Percentiles rank a stretch among this genome's conserved stretches.
These are phyloP conservation scores for Uropetala carovei DNA, from an alignment of 2,888 invertebrate genomes.

Conservation along the genomic window DNA sequence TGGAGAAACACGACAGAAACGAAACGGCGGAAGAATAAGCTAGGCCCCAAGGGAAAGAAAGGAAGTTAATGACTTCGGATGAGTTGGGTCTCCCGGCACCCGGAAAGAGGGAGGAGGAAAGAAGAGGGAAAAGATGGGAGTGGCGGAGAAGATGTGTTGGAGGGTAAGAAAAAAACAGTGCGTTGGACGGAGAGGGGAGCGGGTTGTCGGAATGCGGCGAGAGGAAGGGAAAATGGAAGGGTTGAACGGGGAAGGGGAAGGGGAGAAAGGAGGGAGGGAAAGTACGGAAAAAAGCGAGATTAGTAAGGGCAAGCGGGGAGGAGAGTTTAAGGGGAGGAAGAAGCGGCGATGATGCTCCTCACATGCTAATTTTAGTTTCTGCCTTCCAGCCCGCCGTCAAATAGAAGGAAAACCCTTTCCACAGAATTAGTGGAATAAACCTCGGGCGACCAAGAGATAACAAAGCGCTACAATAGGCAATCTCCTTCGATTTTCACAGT, in stretches of 20 bases:
- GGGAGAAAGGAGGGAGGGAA: slow-evolving; percentile 10
- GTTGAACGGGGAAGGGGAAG: background rate
- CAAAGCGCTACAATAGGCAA: background rate
- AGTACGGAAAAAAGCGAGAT: slow-evolving; percentile 1
- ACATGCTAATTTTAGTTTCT: slow-evolving; percentile 64
- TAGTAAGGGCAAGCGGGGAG: slow-evolving; percentile 20
- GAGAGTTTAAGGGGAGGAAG: background rate
- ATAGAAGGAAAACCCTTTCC: slow-evolving; percentile 61
- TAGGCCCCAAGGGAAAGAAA: slow-evolving; percentile 33
- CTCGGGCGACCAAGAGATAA: background rate
- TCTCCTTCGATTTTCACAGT: background rate
- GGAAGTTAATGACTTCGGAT: slow-evolving; percentile 57
- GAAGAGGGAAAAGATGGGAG: slow-evolving; percentile 46
- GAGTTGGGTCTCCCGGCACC: slow-evolving; percentile 26
- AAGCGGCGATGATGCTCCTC: slow-evolving; percentile 58
- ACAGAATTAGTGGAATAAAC: slow-evolving; percentile 37
- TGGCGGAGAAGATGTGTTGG: slow-evolving; percentile 61
- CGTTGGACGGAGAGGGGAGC: slow-evolving; percentile 57
- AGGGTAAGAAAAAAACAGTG: slow-evolving; percentile 35
- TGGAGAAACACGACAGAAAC: slow-evolving; percentile 16
- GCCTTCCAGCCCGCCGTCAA: slow-evolving; percentile 59
- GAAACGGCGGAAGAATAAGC: slow-evolving; percentile 35
- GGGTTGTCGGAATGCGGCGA: slow-evolving; percentile 66
- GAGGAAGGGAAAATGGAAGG: slow-evolving; percentile 21
- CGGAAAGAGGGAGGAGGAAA: background rate